A percentile compares a stretch with the other conserved stretches of the same genome.
phyloP scores from a whole-genome alignment of 2,888 invertebrate genomes.

The Volucella zonaria region DNA sequence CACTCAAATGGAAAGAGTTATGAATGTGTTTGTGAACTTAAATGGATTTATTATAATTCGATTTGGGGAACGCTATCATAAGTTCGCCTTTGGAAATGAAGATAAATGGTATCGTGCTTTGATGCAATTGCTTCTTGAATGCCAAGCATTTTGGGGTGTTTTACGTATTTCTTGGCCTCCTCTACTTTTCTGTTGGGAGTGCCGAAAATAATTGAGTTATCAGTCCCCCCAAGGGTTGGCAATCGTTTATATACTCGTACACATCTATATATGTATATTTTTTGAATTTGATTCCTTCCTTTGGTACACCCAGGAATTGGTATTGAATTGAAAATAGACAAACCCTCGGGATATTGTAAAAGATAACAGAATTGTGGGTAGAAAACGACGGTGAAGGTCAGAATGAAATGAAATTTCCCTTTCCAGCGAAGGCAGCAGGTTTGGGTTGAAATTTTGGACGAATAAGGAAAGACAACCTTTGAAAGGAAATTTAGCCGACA shows the following conservation, averaged over 20 bases:
- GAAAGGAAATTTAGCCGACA: no score
- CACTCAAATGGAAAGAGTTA: conserved; percentile 8
- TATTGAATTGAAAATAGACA: neutral
- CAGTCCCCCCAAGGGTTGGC: neutral
- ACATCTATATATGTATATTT: no score
- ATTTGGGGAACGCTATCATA: conserved; percentile 25
- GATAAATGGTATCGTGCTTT: conserved; percentile 41
- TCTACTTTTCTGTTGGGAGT: neutral
- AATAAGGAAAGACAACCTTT: no score
- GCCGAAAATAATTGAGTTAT: conserved; percentile 31
- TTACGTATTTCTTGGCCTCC: neutral
- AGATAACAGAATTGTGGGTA: neutral
- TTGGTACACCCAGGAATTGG: neutral
- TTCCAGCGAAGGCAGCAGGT: no score
- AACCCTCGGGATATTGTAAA: neutral
- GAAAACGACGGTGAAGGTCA: neutral
- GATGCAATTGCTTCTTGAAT: conserved; percentile 39
- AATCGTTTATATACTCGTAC: neutral
- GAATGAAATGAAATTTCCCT: neutral
- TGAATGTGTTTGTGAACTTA: neutral
- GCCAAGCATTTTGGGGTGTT: neutral
- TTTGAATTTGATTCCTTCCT: neutral
- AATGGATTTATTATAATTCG: conserved; percentile 56
- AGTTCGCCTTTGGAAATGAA: conserved; percentile 12
- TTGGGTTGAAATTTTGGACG: no score